A percentile compares a stretch with the other conserved stretches of the same genome.
phyloP scores from a whole-genome alignment of 2,888 invertebrate species.

The Apodemia duryi region DNA sequence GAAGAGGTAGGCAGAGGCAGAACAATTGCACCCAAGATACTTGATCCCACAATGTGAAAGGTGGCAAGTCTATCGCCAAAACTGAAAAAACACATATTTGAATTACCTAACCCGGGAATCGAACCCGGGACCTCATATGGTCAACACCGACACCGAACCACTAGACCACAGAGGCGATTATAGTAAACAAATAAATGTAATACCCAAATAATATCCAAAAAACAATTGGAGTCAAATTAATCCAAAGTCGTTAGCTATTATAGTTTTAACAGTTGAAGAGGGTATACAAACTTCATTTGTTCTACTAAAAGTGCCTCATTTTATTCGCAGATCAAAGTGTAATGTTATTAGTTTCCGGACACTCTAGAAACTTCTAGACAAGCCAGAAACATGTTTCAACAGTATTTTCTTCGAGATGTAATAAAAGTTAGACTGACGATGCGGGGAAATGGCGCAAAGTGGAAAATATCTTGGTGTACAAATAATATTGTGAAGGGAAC shows the following conservation, averaged over 20 bases:
- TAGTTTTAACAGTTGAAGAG: background rate
- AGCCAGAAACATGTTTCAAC: constrained; percentile 1
- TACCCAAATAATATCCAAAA: background rate
- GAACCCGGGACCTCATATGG: no score
- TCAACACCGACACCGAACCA: no score
- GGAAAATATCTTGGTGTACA: background rate
- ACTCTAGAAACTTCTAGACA: constrained; percentile 9
- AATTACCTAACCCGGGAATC: no score
- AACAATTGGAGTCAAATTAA: background rate
- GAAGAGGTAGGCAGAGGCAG: no score
- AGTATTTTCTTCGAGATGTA: constrained; percentile 6
- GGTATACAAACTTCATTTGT: background rate
- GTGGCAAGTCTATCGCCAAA: no score
- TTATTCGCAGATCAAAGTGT: background rate
- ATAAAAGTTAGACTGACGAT: constrained; percentile 7
- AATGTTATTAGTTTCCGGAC: constrained; percentile 5
- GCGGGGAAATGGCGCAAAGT: background rate
- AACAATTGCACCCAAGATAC: no score
- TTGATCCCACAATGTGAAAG: no score
- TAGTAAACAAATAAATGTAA: no score
- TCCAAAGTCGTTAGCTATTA: background rate
- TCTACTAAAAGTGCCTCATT: background rate
- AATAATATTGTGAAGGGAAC: background rate
- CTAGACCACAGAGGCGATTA: no score
- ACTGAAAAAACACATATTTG: no score